Evolutionary conservation across 2,113 vertebrate species (phyloP).

Genomic region (Dinomys branickii): DNA sequence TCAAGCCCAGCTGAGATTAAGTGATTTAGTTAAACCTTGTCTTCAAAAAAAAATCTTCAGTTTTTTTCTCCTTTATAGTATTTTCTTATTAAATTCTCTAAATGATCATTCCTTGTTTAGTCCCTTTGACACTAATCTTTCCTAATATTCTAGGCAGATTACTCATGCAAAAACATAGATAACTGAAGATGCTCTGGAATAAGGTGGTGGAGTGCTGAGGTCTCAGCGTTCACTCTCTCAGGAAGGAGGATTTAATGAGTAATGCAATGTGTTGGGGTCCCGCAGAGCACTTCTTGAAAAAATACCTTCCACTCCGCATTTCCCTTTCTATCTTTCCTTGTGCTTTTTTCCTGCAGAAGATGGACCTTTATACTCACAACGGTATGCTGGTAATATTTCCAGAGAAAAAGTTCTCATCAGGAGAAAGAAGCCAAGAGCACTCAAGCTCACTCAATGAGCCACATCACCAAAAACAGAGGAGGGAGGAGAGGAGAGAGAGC

Average conservation of each 20-base stretch:
- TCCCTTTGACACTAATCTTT: background rate
- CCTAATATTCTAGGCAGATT: background rate
- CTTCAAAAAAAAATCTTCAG: background rate
- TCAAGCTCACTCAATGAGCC: background rate
- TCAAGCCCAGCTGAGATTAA: background rate
- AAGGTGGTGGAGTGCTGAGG: background rate
- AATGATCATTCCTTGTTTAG: background rate
- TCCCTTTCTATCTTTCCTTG: background rate
- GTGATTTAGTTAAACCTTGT: background rate
- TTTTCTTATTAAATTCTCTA: constrained; percentile 4
- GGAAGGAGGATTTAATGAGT: background rate
- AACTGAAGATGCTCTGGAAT: background rate
- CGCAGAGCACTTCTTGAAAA: background rate
- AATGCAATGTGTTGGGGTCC: background rate
- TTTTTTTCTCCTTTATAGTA: background rate
- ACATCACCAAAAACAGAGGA: background rate
- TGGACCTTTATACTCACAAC: background rate
- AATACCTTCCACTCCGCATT: background rate
- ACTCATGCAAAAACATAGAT: background rate
- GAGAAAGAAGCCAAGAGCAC: background rate
- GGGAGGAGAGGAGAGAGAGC: background rate
- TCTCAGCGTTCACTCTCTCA: background rate
- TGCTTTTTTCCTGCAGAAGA: background rate
- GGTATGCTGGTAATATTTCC: background rate
- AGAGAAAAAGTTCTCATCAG: background rate